Evolutionary conservation across 2,888 invertebrate species (phyloP).

Genomic region (Melinaea marsaeus): DNA sequence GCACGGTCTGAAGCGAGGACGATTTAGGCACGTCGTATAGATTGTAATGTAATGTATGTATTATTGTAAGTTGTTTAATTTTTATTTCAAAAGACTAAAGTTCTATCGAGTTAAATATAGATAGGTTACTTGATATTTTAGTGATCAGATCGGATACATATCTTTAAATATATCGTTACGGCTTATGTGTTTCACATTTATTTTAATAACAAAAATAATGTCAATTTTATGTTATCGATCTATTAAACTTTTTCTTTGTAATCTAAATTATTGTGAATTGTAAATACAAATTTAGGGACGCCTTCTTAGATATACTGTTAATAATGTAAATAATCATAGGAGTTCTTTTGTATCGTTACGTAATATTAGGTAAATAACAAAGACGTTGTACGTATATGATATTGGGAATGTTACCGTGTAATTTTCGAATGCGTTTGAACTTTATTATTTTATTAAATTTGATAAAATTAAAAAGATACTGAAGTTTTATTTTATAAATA

Average conservation of each 20-base stretch:
- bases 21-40: slow-evolving; percentile 21
- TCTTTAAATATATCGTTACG: slow-evolving; percentile 36
- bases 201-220: slow-evolving; percentile 17
- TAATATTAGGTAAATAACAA: slow-evolving; percentile 23
- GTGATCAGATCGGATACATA: slow-evolving; percentile 48
- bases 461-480: slow-evolving; percentile 23
- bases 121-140: slow-evolving; percentile 23
- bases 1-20: slow-evolving; percentile 15
- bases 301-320: slow-evolving; percentile 64
- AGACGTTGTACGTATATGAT: slow-evolving; percentile 25
- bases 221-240: slow-evolving; percentile 20
- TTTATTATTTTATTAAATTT: slow-evolving; percentile 34
- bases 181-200: slow-evolving; percentile 20
- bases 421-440: slow-evolving; percentile 27
- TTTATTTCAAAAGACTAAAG: slow-evolving; percentile 13
- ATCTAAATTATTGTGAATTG: slow-evolving; percentile 31
- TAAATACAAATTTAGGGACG: slow-evolving; percentile 57
- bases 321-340: slow-evolving; percentile 39
- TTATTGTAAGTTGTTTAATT: slow-evolving; percentile 15
- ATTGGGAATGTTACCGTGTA: slow-evolving; percentile 27
- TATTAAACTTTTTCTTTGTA: slow-evolving; percentile 25
- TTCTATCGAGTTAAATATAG: slow-evolving; percentile 31
- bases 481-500: slow-evolving; percentile 15
- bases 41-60: slow-evolving; percentile 6
- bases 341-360: slow-evolving; percentile 29